Evolutionary conservation across 2,888 invertebrate species (phyloP), one percentile per base, ranked within the genome.

Genomic region (Dicycla oo): DNA sequence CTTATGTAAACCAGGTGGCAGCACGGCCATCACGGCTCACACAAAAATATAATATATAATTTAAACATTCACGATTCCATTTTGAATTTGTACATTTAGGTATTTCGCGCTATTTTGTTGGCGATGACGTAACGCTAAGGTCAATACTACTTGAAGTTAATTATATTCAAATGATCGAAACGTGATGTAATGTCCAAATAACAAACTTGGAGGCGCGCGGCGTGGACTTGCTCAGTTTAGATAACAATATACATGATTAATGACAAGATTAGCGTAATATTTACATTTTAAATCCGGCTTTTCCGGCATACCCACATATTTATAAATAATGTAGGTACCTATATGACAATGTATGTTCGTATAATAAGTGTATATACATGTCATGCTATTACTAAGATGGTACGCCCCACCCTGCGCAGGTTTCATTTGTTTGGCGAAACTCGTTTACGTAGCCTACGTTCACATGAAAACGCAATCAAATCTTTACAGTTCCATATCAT

Each of bases 51-150:
- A 30, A 30, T 4, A 4, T 30, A 4, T 15, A n/a, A n/a, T n/a
- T n/a, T n/a, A n/a, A 20, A n/a, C 1, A 47, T 58, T 49, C 69
- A 60, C 61, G 62, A 62, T 26, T 56, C 13, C 47, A 53, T 77
- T 71, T 61, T 63, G 57, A n/a, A 40, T n/a, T 3, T 40, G 7
- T 38, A 20, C 10, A n/a, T 45, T 13, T 34, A n/a, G n/a, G n/a
- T n/a, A 20, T 13, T 57, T 57, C 5, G 57, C 66, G 70, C 65
- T 58, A 66, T 67, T 60, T 68, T 71, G 20, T 60, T 8, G 58
- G 11, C 51, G 53, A 56, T 84, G 82, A 83, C 82, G 69, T 82
- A 60, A 69, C 11, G 13, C 18, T 81, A 81, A 67, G 73, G 82
- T 76, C 73, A 79, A 73, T 64, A 69, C 69, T 72, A 82, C 57